A percentile compares a stretch with the other conserved stretches of the same genome.
Evolutionary conservation across 2,113 vertebrate genomes (phyloP).

Genomic region (Pleuronectes platessa): DNA sequence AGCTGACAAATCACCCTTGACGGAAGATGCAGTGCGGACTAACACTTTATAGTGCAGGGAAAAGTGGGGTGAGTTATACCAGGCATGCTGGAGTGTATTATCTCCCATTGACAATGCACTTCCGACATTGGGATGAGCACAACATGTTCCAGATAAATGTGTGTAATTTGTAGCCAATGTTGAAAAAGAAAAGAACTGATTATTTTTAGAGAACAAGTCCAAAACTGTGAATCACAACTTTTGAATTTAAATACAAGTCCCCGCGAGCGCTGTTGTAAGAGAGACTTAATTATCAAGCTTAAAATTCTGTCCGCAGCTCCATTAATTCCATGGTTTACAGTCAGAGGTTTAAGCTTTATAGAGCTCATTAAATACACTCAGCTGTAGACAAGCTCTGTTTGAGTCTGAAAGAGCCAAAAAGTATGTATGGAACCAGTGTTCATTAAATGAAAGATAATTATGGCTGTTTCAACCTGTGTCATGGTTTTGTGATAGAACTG

Average conservation of each 20-base stretch:
- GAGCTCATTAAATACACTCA: slow-evolving; percentile 30
- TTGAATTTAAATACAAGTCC: neutral
- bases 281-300: neutral
- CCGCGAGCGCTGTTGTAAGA: neutral
- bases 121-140: neutral
- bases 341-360: slow-evolving; percentile 26
- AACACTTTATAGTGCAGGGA: neutral
- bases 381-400: neutral
- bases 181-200: neutral
- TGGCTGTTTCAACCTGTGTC: neutral
- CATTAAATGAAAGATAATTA: slow-evolving; percentile 2
- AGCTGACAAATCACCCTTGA: slow-evolving; percentile 8
- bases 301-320: slow-evolving; percentile 5
- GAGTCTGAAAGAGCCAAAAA: neutral
- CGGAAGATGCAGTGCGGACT: neutral
- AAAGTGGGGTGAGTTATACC: slow-evolving; percentile 9
- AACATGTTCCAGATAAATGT: slow-evolving; percentile 1
- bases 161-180: neutral
- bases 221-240: slow-evolving; percentile 1
- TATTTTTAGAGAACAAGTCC: neutral
- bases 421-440: neutral
- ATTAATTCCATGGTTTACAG: slow-evolving; percentile 14
- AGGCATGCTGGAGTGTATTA: neutral
- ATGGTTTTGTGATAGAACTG: neutral
- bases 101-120: neutral